Evolutionary conservation across 2,113 vertebrate genomes (phyloP), one percentile per base, ranked within the genome.

Genomic region (Pachyramphus minor): DNA sequence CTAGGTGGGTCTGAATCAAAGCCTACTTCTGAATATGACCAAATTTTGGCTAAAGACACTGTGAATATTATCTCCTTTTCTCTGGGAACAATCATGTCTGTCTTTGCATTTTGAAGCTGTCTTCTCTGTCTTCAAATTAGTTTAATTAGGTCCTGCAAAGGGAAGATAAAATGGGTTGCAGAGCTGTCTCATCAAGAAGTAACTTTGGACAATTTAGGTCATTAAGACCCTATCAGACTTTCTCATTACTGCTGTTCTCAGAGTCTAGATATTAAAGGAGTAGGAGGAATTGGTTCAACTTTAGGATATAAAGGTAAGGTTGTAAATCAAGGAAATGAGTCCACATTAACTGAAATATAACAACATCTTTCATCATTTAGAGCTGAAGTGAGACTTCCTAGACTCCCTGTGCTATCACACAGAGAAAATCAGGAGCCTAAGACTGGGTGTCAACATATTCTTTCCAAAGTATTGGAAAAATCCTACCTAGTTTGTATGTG

Each of bases 61-160:
- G 39, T 60, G 28, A 74, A 56, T 88, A 60, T 67, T 84, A n/a
- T 66, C 35, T 79, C n/a, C 77, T 55, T 25, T 93, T 59, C 33
- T 80, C 39, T 74, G 82, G 67, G 85, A 90, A 71, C 39, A 91
- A 73, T 85, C 55, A 47, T 23, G 17, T 18, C 77, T 85, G 37
- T 64, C 79, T 93, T 93, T 74, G 39, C 42, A 74, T 88, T 95
- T 88, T 71, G 63, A 39, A 90, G 10, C n/a, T 71, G 6, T 72
- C 80, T 77, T 89, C 60, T 63, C 81, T 71, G 31, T 52, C 44
- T 95, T 91, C 64, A 72, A 90, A 87, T 84, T 81, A 92, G 75
- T 90, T 94, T 93, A 92, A 96, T 95, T 92, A 92, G 35, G 64
- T 95, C 35, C 83, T 81, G 64, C 49, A 78, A 88, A 86, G 33